Evolutionary conservation across 2,888 invertebrate genomes (phyloP), one percentile per base, ranked within the genome.

Genomic region (Eulithis prunata): DNA sequence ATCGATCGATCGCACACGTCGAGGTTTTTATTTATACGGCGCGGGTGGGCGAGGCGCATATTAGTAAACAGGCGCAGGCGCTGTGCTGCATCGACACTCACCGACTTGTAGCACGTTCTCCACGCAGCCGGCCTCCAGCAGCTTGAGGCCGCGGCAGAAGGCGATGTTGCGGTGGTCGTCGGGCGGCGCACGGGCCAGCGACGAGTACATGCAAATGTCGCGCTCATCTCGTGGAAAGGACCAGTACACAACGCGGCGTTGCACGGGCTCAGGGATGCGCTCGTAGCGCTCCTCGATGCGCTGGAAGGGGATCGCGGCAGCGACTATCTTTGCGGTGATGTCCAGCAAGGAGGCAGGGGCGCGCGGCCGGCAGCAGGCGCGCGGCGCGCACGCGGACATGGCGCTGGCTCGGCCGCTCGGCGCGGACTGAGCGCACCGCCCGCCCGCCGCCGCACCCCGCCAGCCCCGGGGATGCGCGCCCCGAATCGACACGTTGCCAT

Each of bases 161-260:
- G 97, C 96, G 84, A 97, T 94, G 94, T 95, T 97, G 90, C 96
- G 95, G 87, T 95, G 95, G 92, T 97, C 97, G 84, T 94, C 94
- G 76, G 93, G 92, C 72, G 93, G 93, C 86, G 93, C 93, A 70
- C 94, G 89, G 82, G 93, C 93, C 90, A 97, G 94, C 77, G 97
- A 97, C 78, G 97, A 97, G 93, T 97, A 97, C 97, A 97, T 97
- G 91, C 96, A 96, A 87, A 97, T 97, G 93, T 97, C 97, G 83
- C 96, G 94, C 90, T 97, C 97, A 86, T 97, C 96, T 81, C 97
- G 93, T 76, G 97, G 97, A 93, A 97, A 97, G 74, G 97, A 97
- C 97, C 97, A 97, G 94, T 95, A 97, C 83, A 97, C 97, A 87
- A 97, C 96, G 84, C 97, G 94, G 77, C 96, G 94, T 90, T 97